Evolutionary conservation across 2,113 vertebrate genomes (phyloP).

Genomic region (Microcebus lehilahytsara): DNA sequence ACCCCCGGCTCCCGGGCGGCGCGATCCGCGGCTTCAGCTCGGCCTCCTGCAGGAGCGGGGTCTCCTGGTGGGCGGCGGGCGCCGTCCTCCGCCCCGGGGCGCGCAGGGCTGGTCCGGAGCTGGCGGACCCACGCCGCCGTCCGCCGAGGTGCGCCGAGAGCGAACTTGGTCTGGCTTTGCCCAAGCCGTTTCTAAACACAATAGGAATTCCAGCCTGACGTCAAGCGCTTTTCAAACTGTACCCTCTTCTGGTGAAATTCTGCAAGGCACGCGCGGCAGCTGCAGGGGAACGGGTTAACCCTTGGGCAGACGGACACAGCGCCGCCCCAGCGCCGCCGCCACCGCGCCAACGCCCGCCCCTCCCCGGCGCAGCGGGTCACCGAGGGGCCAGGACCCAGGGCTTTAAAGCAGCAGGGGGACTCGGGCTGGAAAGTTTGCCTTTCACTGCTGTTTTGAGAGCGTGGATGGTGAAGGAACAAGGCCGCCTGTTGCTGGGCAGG

Average conservation of each 20-base stretch:
- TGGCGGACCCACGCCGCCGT: not conserved
- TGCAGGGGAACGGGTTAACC: conserved; percentile 46
- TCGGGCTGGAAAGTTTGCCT: not conserved
- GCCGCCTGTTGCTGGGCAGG: conserved; percentile 16
- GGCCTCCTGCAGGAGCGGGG: conserved; percentile 51
- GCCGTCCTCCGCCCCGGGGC: not conserved
- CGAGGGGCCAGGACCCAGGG: not conserved
- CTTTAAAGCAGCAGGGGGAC: not conserved
- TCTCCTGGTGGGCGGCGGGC: conserved; percentile 57
- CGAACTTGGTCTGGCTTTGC: conserved; percentile 84
- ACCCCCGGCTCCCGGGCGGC: conserved; percentile 75
- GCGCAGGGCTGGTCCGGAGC: not conserved
- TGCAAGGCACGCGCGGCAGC: conserved; percentile 79
- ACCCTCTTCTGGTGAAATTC: conserved; percentile 86
- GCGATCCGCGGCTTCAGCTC: conserved; percentile 18
- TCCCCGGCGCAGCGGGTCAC: not conserved
- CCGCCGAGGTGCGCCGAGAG: conserved; percentile 69
- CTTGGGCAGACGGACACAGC: conserved; percentile 35
- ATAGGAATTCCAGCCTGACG: conserved; percentile 83
- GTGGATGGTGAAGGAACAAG: accelerated
- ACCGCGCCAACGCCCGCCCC: not conserved
- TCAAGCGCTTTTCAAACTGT: conserved; percentile 80
- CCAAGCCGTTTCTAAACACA: conserved; percentile 79
- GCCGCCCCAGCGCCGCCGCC: not conserved
- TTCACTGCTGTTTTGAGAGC: not conserved